phyloP scores from a whole-genome alignment of 2,888 invertebrate genomes.

The Mactromeris polynyma region DNA sequence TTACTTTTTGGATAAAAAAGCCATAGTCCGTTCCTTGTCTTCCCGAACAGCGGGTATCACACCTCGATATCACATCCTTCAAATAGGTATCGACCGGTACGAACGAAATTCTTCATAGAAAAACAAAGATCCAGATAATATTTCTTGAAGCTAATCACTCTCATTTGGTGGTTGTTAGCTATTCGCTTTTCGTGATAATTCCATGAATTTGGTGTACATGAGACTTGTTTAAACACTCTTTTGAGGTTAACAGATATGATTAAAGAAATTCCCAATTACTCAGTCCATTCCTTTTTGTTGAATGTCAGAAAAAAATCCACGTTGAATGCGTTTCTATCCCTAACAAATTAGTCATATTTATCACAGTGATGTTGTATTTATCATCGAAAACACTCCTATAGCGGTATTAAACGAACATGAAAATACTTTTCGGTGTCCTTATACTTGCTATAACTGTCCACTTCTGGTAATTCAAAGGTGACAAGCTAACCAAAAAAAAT shows the following conservation, averaged over 20 bases:
- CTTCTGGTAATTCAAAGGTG: slow-evolving; percentile 21
- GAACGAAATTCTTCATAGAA: too few species aligned
- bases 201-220: too few species aligned
- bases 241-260: neutral
- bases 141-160: too few species aligned
- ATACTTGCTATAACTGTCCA: slow-evolving; percentile 31
- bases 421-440: slow-evolving; percentile 20
- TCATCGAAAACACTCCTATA: neutral
- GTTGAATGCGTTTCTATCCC: neutral
- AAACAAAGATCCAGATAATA: too few species aligned
- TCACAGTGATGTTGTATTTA: neutral
- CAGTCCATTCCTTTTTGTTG: neutral
- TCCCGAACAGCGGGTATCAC: too few species aligned
- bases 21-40: too few species aligned
- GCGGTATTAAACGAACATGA: neutral
- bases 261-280: neutral
- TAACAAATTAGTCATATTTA: neutral
- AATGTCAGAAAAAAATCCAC: neutral
- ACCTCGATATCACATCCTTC: too few species aligned
- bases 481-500: neutral
- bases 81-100: too few species aligned
- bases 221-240: neutral
- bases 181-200: too few species aligned
- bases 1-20: neutral
- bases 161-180: too few species aligned